A percentile compares a stretch with the other conserved stretches of the same genome.
Evolutionary conservation across 2,797 vertebrate species (phyloP).

Genomic region (Takifugu ocellatus): DNA sequence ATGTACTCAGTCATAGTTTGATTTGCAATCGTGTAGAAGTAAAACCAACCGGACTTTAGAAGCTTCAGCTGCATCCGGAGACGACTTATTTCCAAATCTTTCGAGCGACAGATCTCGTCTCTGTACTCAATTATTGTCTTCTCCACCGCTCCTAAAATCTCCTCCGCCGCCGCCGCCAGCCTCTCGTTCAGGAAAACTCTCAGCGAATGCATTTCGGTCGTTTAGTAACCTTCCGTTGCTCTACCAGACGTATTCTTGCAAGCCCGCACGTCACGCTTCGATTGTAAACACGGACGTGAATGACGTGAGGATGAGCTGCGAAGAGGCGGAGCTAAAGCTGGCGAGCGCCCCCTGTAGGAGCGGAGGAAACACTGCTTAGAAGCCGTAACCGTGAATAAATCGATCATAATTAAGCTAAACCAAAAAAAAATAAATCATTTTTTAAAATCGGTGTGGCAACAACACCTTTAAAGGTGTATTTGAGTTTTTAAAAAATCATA

Average conservation of each 20-base stretch:
- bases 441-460: too few relatives aligned
- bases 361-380: constrained; percentile 15
- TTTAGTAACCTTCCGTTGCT: rapidly evolving
- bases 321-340: rapidly evolving
- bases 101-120: constrained; percentile 62
- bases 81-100: constrained; percentile 67
- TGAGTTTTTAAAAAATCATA: too few relatives aligned
- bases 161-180: constrained; percentile 62
- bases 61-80: constrained; percentile 65
- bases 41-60: constrained; percentile 60
- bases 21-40: neutral
- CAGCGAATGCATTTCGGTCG: constrained; percentile 49
- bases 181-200: constrained; percentile 59
- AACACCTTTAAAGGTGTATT: too few relatives aligned
- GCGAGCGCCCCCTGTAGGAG: constrained; percentile 42
- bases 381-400: too few relatives aligned
- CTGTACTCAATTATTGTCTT: constrained; percentile 65
- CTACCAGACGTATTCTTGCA: constrained; percentile 19
- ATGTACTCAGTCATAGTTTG: neutral
- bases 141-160: constrained; percentile 67
- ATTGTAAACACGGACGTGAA: constrained; percentile 70
- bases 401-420: too few relatives aligned
- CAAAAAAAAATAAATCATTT: too few relatives aligned
- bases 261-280: constrained; percentile 64
- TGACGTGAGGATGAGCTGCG: neutral